These are phyloP conservation scores for Sorex maritimensis DNA, from an alignment of 2,797 vertebrate species.

Conservation along the genomic window DNA sequence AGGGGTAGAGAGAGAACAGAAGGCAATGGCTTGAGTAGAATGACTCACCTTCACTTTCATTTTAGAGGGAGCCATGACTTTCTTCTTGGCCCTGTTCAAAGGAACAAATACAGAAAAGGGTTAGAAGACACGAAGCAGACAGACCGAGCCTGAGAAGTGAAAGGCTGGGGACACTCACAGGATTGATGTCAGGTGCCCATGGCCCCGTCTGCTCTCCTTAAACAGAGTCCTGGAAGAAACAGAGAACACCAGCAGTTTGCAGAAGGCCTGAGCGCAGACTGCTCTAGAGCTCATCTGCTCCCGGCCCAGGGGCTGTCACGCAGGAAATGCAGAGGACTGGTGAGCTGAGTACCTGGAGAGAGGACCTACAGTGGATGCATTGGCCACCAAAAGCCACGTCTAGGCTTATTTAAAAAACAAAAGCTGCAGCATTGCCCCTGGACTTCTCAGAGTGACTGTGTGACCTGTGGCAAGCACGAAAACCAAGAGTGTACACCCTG, in stretches of 20 bases:
- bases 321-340: background rate
- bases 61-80: conserved; percentile 90
- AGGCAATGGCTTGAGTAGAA: background rate
- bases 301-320: background rate
- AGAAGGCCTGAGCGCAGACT: background rate
- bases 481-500: background rate
- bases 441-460: background rate
- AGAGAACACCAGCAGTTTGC: conserved; percentile 80
- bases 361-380: background rate
- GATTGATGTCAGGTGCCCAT: conserved; percentile 91
- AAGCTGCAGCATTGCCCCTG: background rate
- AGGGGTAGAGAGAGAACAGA: background rate
- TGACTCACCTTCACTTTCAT: conserved; percentile 92
- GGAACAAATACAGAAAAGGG: conserved; percentile 70
- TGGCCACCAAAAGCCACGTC: background rate
- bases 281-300: background rate
- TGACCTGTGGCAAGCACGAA: background rate
- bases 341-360: conserved; percentile 33
- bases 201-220: conserved; percentile 94
- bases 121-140: conserved; percentile 49
- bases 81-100: conserved; percentile 92
- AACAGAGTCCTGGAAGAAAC: conserved; percentile 93
- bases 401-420: too few relatives aligned
- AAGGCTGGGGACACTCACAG: conserved; percentile 92
- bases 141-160: conserved; percentile 36